Evolutionary conservation across 2,888 invertebrate genomes (phyloP), one percentile per base, ranked within the genome.

Genomic region (Xanthorhoe designata): DNA sequence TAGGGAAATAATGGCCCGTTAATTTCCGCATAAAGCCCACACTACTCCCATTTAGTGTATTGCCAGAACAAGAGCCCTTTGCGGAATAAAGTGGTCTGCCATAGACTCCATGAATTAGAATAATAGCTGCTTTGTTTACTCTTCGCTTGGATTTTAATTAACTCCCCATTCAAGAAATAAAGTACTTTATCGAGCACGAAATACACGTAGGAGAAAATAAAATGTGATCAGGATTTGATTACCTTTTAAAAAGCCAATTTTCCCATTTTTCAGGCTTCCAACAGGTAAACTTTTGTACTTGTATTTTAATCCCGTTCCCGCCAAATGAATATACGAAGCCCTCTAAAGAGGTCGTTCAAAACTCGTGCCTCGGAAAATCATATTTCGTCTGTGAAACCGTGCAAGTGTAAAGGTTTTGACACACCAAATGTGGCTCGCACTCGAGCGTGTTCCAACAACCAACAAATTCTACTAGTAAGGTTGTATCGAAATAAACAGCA

Each of bases 381-480:
- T 88, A 90, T 90, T 90, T 86, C 88, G 84, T 81, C 81, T 77
- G 83, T 76, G 89, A 91, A 88, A 86, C 91, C 90, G 82, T 84
- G 82, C 77, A 86, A 89, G 83, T 86, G 86, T 83, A 79, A 59
- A 35, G 59, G 51, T 15, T 1, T 15, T 15, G 38, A 10, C 24
- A 59, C 51, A 59, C 59, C 15, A 18, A 19, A 15, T 35, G 17
- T 32, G 18, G 42, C 17, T 47, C n/a, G n/a, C n/a, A n/a, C n/a
- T n/a, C 7, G 1, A 45, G 45, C 1, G 6, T 4, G 42, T n/a
- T n/a, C n/a, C n/a, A n/a, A n/a, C n/a, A n/a, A 15, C 15, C 15
- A 5, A 45, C n/a, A 15, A 7, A 32, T 32, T 32, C 32, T 32
- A 32, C 0, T 32, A 32, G 32, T 7, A 32, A 6, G 15, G 1